Conservation (phyloP, 2,797 vertebrate species). For the Coluber constrictor region DNA sequence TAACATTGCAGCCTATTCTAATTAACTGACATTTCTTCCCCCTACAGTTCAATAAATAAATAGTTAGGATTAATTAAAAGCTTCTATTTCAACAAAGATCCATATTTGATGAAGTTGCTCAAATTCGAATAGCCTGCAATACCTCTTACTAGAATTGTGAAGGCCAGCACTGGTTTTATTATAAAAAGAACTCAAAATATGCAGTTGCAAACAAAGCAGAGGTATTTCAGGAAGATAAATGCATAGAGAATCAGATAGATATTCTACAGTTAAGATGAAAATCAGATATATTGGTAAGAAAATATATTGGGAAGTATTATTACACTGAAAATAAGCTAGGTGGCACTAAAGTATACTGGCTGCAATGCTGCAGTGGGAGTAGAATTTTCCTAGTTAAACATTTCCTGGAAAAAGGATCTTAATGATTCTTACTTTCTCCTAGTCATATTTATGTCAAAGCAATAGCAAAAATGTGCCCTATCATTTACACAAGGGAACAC, state of each 20-base stretch:
- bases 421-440: neutral
- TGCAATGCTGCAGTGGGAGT: neutral
- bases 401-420: neutral
- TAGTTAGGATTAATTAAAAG: neutral
- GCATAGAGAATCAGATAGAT: neutral
- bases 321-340: slow-evolving; percentile 13
- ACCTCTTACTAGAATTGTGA: neutral
- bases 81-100: neutral
- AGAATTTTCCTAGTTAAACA: neutral
- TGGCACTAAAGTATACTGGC: slow-evolving; percentile 22
- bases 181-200: neutral
- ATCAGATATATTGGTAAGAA: neutral
- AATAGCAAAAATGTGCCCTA: neutral
- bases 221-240: neutral
- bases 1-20: neutral
- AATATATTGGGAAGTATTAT: slow-evolving; percentile 1
- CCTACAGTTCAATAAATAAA: neutral
- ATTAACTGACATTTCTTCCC: neutral
- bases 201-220: neutral
- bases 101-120: neutral
- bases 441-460: neutral
- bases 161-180: neutral
- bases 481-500: neutral
- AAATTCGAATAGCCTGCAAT: neutral
- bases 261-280: neutral